These are phyloP conservation scores for Nanorana parkeri DNA, from an alignment of 2,113 vertebrate genomes.

Conservation along the genomic window DNA sequence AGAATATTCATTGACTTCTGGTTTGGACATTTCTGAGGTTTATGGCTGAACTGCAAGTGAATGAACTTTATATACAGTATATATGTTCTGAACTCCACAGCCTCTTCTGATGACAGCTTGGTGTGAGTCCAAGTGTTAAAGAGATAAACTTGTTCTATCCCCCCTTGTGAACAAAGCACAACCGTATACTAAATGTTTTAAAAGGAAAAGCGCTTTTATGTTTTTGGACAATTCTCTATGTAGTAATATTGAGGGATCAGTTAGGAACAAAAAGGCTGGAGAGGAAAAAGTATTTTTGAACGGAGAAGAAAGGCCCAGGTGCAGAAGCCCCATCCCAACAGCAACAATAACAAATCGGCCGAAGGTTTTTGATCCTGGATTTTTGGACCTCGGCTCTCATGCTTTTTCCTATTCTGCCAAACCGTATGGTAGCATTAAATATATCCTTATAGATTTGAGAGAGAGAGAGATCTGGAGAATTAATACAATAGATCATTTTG, in stretches of 20 bases:
- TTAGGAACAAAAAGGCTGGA: neutral
- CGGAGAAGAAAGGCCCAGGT: neutral
- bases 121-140: neutral
- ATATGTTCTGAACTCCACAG: no score
- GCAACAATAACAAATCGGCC: slow-evolving; percentile 39
- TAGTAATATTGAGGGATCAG: neutral
- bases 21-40: no score
- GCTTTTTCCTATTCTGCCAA: slow-evolving; percentile 48
- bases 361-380: slow-evolving; percentile 28
- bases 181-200: neutral
- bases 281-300: slow-evolving; percentile 5
- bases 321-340: neutral
- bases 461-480: slow-evolving; percentile 50
- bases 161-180: neutral
- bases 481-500: slow-evolving; percentile 55
- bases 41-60: no score
- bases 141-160: neutral
- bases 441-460: slow-evolving; percentile 44
- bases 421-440: slow-evolving; percentile 53
- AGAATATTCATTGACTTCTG: no score
- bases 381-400: slow-evolving; percentile 21
- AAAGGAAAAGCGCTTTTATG: no score
- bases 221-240: neutral
- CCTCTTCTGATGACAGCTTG: neutral
- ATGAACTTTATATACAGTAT: no score